Evolutionary conservation across 2,888 invertebrate genomes (phyloP).

Genomic region (Hyposoter didymator): DNA sequence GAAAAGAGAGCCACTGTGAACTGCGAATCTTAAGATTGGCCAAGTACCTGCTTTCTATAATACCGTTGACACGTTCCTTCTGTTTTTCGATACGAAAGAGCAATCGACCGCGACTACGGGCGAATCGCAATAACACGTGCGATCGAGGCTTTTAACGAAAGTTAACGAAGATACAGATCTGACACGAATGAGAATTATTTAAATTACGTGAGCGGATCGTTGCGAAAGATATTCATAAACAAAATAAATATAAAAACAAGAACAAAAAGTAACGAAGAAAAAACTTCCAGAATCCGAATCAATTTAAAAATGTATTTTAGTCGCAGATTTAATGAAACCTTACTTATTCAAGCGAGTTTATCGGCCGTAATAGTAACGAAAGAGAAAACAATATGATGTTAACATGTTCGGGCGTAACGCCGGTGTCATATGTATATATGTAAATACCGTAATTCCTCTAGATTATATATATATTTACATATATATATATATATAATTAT

Average conservation of each 20-base stretch:
- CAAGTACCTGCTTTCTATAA: constrained; percentile 68
- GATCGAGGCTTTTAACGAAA: constrained; percentile 23
- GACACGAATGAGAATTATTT: constrained; percentile 46
- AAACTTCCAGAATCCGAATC: constrained; percentile 45
- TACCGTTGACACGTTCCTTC: constrained; percentile 49
- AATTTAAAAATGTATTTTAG: constrained; percentile 48
- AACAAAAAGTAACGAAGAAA: background rate
- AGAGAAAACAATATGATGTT: constrained; percentile 70
- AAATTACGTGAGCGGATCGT: constrained; percentile 43
- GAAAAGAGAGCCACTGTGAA: constrained; percentile 50
- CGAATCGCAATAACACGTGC: constrained; percentile 60
- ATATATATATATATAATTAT: constrained; percentile 71
- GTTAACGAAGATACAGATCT: constrained; percentile 59
- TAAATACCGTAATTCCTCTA: constrained; percentile 83
- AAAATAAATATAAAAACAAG: background rate
- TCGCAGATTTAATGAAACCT: constrained; percentile 23
- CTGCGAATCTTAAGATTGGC: constrained; percentile 63
- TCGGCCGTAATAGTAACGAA: constrained; percentile 55
- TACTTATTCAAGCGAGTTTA: constrained; percentile 31
- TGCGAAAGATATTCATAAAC: constrained; percentile 44
- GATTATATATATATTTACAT: constrained; percentile 75
- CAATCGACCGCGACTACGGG: constrained; percentile 48
- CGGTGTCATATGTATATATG: constrained; percentile 83
- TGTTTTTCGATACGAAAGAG: constrained; percentile 25
- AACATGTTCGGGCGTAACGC: constrained; percentile 76